Base-by-base conservation (phyloP, 2,113 vertebrate genomes). In the Lophius piscatorius region DNA sequence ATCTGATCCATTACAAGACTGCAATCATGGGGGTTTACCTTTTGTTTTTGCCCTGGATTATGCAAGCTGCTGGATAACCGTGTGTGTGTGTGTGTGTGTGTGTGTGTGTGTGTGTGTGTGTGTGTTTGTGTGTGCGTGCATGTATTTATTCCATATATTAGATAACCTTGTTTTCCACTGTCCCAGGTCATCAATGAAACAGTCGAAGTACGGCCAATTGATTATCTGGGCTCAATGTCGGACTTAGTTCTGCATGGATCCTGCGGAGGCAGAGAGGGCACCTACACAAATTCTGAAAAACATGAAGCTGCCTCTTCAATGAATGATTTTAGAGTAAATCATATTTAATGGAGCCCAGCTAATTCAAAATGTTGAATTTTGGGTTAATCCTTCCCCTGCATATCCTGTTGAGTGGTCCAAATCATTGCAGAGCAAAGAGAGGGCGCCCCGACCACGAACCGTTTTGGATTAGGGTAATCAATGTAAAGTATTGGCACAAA, bases 1-100 rank as follows among this genome's bases (percentile, higher is more conserved):
- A 78, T 86, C 68, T 74, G 76, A 77, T 87, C 83, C 76, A 73
- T 86, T 86, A 83, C 81, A 72, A 80, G 83, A 84, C 86, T 52
- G 4, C 65, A 58, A 76, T 82, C 87, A 70, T 50, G 48, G 61
- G 79, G 48, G 78, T 73, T 71, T 59, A 50, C 72, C 61, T 73
- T 70, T 70, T 80, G 70, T 83, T 75, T 82, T 39, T 62, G 63
- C 51, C 63, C 70, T 9, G 77, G 75, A 81, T 85, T 76, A 75
- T 66, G 40, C 65, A 29, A 24, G 50, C 62, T 41, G 63, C 60
- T 21, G 59, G 52, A 47, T 44, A 21, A 38, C 20, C 34, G 16
- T 56, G 11, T 40, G 16, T 57, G 21, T 41, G 26, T 50, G 6
- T 17, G 9, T 51, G 45, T 34, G 45, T 55, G 28, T 63, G 60